A percentile compares a stretch with the other conserved stretches of the same genome.
These are phyloP conservation scores for Sinella curviseta DNA, from an alignment of 1,140 invertebrate species.

Conservation along the genomic window DNA sequence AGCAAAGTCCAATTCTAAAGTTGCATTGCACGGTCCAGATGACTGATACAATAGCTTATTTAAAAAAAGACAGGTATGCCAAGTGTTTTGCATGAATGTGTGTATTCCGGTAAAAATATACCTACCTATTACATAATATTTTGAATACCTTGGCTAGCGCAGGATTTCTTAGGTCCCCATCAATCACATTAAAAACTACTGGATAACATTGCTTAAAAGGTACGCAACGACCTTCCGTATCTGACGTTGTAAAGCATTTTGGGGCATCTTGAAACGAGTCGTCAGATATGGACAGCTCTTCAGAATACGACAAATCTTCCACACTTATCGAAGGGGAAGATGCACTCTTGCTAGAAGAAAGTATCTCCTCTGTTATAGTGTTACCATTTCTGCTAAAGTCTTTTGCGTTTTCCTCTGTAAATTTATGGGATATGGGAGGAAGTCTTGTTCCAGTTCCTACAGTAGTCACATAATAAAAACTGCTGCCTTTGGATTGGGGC, in stretches of 20 bases:
- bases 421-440: not conserved
- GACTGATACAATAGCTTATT: slow-evolving; percentile 27
- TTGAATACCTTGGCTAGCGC: slow-evolving; percentile 31
- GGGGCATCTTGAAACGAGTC: not conserved
- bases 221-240: slow-evolving; percentile 28
- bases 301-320: not conserved
- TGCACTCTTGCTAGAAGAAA: not conserved
- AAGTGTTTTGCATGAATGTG: too few relatives aligned
- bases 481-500: not conserved
- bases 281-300: not conserved
- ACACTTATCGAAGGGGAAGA: not conserved
- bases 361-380: not conserved
- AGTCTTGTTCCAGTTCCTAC: not conserved
- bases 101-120: too few relatives aligned
- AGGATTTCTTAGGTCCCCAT: slow-evolving; percentile 28
- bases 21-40: slow-evolving; percentile 29
- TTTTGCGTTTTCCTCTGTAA: not conserved
- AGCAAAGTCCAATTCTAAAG: not conserved
- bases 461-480: not conserved
- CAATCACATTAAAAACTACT: slow-evolving; percentile 29
- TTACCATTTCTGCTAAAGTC: too few relatives aligned
- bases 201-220: slow-evolving; percentile 36
- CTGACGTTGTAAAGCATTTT: slow-evolving; percentile 20
- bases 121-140: too few relatives aligned
- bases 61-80: too few relatives aligned